Percentiles rank a stretch among this genome's conserved stretches.
Conservation (phyloP, 2,113 vertebrate species). For the Chloropsis hardwickii region DNA sequence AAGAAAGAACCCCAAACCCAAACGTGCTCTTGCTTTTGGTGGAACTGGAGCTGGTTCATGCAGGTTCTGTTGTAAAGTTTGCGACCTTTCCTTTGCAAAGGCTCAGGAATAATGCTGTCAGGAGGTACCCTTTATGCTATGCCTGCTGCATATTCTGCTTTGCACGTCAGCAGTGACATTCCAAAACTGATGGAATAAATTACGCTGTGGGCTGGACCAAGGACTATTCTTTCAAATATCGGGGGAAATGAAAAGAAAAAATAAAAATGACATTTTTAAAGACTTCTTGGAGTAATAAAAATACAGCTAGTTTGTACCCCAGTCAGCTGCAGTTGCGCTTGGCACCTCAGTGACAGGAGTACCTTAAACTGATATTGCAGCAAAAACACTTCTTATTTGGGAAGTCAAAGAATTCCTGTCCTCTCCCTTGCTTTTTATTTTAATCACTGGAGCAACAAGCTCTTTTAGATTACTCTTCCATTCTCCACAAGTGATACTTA, state of each 20-base stretch:
- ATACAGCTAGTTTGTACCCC: background rate
- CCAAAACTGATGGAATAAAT: background rate
- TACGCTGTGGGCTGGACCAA: background rate
- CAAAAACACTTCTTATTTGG: background rate
- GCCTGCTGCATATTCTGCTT: background rate
- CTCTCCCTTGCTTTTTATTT: background rate
- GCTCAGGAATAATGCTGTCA: background rate
- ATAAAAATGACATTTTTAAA: background rate
- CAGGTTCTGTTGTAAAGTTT: background rate
- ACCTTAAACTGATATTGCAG: background rate
- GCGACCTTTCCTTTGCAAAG: background rate
- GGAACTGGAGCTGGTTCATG: background rate
- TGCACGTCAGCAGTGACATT: background rate
- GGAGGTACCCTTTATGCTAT: background rate
- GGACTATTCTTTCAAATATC: background rate
- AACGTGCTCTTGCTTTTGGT: fast-evolving
- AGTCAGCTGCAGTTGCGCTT: fast-evolving
- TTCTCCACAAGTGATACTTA: background rate
- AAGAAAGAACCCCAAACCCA: background rate
- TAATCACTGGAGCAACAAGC: background rate
- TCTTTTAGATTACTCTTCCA: background rate
- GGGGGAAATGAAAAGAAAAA: background rate
- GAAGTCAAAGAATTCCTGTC: background rate
- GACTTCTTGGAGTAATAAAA: background rate
- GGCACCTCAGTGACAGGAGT: background rate